phyloP scores from a whole-genome alignment of 2,113 vertebrate genomes.

The Hydropotes inermis region DNA sequence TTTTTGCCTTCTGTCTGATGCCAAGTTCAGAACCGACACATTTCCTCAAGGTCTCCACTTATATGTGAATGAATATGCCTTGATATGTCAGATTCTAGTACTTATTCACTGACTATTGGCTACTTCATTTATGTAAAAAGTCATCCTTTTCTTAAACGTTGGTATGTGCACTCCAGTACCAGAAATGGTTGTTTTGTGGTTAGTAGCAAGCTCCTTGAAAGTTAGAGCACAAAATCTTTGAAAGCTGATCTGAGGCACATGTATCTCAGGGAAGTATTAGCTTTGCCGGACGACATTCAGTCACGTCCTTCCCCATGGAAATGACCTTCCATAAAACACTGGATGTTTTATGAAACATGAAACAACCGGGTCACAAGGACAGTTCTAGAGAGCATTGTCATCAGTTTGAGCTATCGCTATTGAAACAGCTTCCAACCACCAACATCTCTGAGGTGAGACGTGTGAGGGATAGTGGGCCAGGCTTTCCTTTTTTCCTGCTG shows the following conservation, averaged over 20 bases:
- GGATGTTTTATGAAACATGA: slow-evolving; percentile 65
- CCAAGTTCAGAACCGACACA: not conserved
- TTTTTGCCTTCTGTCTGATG: not conserved
- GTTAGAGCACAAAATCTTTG: not conserved
- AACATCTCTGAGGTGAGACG: slow-evolving; percentile 66
- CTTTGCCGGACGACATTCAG: slow-evolving; percentile 52
- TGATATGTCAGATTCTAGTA: not conserved
- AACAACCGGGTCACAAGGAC: slow-evolving; percentile 68
- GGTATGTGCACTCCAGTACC: not conserved
- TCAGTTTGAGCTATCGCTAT: slow-evolving; percentile 79
- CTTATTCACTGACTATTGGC: not conserved
- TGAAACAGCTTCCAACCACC: slow-evolving; percentile 82
- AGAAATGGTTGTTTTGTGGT: not conserved
- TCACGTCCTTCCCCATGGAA: slow-evolving; percentile 74
- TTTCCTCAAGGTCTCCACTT: not conserved
- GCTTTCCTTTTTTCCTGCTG: slow-evolving; percentile 72
- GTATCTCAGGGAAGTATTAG: not conserved
- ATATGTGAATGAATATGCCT: not conserved
- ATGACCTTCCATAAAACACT: slow-evolving; percentile 64
- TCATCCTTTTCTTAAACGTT: not conserved
- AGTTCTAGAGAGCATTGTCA: slow-evolving; percentile 74
- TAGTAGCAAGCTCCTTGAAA: not conserved
- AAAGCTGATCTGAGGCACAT: not conserved
- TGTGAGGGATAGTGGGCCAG: slow-evolving; percentile 39
- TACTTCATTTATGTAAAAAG: not conserved